A percentile compares a stretch with the other conserved stretches of the same genome.
Conservation (phyloP, 2,113 vertebrate species). For the Gasterosteus aculeatus region DNA sequence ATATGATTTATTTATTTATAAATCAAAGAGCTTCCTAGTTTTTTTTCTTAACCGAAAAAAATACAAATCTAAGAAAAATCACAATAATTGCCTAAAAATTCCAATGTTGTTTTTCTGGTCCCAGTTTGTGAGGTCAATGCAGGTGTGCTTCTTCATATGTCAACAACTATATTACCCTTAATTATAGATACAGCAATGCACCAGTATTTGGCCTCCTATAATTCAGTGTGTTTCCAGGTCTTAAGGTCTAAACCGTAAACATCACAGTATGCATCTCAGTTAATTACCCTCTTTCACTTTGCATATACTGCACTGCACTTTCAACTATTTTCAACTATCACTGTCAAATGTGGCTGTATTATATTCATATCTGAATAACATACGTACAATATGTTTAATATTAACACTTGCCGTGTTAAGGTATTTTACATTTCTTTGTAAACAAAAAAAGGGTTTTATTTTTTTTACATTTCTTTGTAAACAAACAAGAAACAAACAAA, state of each 20-base stretch:
- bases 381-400: background rate
- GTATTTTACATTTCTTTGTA: background rate
- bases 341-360: constrained; percentile 12
- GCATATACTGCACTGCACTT: constrained; percentile 45
- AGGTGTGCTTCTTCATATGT: background rate
- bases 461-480: no score
- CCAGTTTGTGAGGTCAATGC: background rate
- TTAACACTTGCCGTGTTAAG: background rate
- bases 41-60: background rate
- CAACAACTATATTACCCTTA: background rate
- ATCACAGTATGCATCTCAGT: background rate
- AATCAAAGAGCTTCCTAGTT: background rate
- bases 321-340: constrained; percentile 39
- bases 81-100: background rate
- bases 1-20: background rate
- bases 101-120: background rate
- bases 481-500: background rate
- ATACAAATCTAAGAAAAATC: background rate
- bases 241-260: background rate
- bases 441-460: no score
- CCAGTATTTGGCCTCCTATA: background rate
- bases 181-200: background rate
- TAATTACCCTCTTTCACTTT: constrained; percentile 4
- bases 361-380: constrained; percentile 48
- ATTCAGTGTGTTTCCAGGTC: background rate